Conservation (phyloP, 2,888 invertebrate genomes). For the Ryuthela nishihirai region DNA sequence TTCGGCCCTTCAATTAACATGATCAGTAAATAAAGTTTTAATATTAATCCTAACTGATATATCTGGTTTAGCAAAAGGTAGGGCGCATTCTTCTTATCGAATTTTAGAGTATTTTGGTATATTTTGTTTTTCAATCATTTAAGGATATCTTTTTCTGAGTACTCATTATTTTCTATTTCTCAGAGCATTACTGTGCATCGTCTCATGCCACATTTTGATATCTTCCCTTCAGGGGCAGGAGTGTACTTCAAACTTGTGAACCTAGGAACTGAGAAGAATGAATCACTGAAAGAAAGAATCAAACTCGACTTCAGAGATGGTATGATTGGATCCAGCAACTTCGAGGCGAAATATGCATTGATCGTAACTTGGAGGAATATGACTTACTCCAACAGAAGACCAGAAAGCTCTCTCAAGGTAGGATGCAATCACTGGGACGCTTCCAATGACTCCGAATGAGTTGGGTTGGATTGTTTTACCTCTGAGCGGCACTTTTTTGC, state of each 20-base stretch:
- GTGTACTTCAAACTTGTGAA: constrained; percentile 63
- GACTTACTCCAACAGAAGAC: constrained; percentile 64
- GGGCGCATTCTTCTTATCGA: neutral
- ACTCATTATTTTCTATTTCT: too few relatives aligned
- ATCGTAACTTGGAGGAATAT: constrained; percentile 96
- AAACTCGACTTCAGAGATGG: constrained; percentile 46
- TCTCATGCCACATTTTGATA: constrained; percentile 1
- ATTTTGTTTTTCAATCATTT: too few relatives aligned
- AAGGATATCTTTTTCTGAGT: too few relatives aligned
- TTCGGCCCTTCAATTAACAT: too few relatives aligned
- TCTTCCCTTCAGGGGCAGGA: constrained; percentile 62
- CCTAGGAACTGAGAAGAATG: constrained; percentile 38
- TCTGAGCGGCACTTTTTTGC: too few relatives aligned
- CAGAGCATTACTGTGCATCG: too few relatives aligned
- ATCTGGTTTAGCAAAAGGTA: neutral
- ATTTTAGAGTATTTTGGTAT: too few relatives aligned
- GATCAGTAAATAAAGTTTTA: too few relatives aligned
- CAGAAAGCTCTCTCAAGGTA: constrained; percentile 20
- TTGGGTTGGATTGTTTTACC: too few relatives aligned
- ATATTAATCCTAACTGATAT: neutral
- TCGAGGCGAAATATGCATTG: constrained; percentile 83
- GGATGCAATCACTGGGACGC: too few relatives aligned
- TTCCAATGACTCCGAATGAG: too few relatives aligned
- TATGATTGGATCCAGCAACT: constrained; percentile 71
- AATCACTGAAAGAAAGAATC: constrained; percentile 35